Percentiles rank a stretch among this genome's conserved stretches.
Conservation (phyloP, 1,140 invertebrate species). For the Pseudomyrmex sp. region DNA sequence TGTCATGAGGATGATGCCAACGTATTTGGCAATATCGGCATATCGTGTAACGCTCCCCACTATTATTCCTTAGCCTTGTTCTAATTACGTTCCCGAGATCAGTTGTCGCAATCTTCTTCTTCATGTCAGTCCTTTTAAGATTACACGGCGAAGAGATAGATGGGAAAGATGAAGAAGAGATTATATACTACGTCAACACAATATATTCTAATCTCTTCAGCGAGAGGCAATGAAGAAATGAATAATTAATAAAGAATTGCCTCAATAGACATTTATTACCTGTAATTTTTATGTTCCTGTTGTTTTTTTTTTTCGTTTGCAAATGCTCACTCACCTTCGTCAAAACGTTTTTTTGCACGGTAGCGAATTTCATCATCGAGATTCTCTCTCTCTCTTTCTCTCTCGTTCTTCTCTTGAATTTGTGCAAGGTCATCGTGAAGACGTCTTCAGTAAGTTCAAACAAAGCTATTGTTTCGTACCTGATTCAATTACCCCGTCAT, state of each 20-base stretch:
- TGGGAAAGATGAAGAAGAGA: neutral
- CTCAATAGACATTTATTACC: too few species aligned
- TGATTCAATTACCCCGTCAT: constrained; percentile 4
- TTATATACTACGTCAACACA: neutral
- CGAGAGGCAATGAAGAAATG: too few species aligned
- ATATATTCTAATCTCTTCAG: too few species aligned
- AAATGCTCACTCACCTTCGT: too few species aligned
- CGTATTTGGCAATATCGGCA: constrained; percentile 15
- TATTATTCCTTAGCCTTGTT: constrained; percentile 65
- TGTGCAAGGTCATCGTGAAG: constrained; percentile 12
- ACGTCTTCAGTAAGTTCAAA: constrained; percentile 11
- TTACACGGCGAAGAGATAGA: neutral
- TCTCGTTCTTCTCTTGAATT: neutral
- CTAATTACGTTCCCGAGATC: constrained; percentile 58
- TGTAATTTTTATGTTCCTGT: too few species aligned
- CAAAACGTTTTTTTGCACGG: too few species aligned
- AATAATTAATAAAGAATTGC: too few species aligned
- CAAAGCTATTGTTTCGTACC: constrained; percentile 11
- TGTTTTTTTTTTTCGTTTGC: too few species aligned
- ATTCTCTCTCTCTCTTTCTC: neutral
- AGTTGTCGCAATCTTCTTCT: constrained; percentile 58
- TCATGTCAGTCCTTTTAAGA: neutral
- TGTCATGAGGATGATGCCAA: neutral
- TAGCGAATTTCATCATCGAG: too few species aligned
- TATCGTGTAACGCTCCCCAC: constrained; percentile 52